Conservation (phyloP, 2,113 vertebrate genomes). For the Triplophysa tibetana region DNA sequence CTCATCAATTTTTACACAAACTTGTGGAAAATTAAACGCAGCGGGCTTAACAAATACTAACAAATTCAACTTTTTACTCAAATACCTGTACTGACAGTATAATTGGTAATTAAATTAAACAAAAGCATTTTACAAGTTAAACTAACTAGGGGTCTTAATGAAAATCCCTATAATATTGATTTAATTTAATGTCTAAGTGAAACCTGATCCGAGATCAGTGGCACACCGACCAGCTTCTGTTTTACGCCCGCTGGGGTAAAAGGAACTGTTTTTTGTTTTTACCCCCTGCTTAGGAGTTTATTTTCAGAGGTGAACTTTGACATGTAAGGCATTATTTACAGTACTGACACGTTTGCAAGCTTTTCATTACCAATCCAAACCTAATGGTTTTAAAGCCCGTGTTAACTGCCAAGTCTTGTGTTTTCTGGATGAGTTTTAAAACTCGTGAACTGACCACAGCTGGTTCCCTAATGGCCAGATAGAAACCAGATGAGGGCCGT, state of each 20-base stretch:
- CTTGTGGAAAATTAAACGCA: too few species aligned
- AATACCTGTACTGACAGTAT: too few species aligned
- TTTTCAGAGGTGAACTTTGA: slow-evolving; percentile 39
- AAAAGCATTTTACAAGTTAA: too few species aligned
- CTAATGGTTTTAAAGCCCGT: slow-evolving; percentile 6
- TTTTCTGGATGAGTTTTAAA: not conserved
- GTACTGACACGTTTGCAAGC: not conserved
- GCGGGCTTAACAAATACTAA: too few species aligned
- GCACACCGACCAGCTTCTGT: not conserved
- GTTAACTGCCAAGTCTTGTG: not conserved
- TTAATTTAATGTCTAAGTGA: not conserved
- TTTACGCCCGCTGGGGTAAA: slow-evolving; percentile 2
- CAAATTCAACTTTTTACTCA: too few species aligned
- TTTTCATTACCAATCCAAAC: not conserved
- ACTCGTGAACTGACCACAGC: slow-evolving; percentile 8
- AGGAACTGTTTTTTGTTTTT: not conserved
- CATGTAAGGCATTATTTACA: slow-evolving; percentile 18
- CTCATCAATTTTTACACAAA: too few species aligned
- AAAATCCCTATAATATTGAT: not conserved
- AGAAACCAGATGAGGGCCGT: not conserved
- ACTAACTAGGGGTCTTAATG: too few species aligned
- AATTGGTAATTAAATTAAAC: too few species aligned
- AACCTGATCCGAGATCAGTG: slow-evolving; percentile 3
- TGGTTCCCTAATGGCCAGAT: not conserved
- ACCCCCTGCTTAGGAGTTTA: slow-evolving; percentile 5